phyloP scores from a whole-genome alignment of 2,888 invertebrate genomes.

The Trissoscelio sp. region DNA sequence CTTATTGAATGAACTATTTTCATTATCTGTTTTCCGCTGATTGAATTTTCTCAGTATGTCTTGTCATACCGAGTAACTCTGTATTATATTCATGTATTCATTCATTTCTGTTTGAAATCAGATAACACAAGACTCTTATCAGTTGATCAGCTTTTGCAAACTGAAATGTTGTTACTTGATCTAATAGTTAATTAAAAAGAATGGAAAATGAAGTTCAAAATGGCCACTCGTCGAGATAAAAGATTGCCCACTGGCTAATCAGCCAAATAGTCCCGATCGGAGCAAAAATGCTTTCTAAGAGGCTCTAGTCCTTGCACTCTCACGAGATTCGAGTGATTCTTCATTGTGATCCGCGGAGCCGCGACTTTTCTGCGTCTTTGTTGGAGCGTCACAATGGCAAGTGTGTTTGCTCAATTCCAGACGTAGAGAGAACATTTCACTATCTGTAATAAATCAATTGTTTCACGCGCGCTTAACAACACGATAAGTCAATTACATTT shows the following conservation, averaged over 20 bases:
- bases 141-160: not conserved
- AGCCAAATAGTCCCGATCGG: slow-evolving; percentile 17
- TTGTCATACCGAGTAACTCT: too few species aligned
- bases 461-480: slow-evolving; percentile 3
- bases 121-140: not conserved
- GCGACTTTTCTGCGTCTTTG: slow-evolving; percentile 19
- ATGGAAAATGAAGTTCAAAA: slow-evolving; percentile 30
- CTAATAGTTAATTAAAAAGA: slow-evolving; percentile 4
- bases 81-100: too few species aligned
- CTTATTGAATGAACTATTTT: too few species aligned
- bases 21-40: too few species aligned
- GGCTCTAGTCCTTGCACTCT: slow-evolving; percentile 1
- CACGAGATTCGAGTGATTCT: slow-evolving; percentile 3
- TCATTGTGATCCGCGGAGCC: slow-evolving; percentile 17
- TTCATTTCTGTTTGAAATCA: not conserved
- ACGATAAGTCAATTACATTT: slow-evolving; percentile 24
- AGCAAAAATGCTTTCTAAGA: slow-evolving; percentile 5
- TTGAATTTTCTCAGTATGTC: too few species aligned
- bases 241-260: slow-evolving; percentile 10
- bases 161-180: not conserved
- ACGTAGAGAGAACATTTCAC: slow-evolving; percentile 25
- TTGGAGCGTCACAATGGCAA: slow-evolving; percentile 21
- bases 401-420: slow-evolving; percentile 34
- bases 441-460: slow-evolving; percentile 33
- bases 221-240: slow-evolving; percentile 11